Percentiles rank a stretch among this genome's conserved stretches.
phyloP scores from a whole-genome alignment of 2,113 vertebrate species.

The Falcunculus frontatus region DNA sequence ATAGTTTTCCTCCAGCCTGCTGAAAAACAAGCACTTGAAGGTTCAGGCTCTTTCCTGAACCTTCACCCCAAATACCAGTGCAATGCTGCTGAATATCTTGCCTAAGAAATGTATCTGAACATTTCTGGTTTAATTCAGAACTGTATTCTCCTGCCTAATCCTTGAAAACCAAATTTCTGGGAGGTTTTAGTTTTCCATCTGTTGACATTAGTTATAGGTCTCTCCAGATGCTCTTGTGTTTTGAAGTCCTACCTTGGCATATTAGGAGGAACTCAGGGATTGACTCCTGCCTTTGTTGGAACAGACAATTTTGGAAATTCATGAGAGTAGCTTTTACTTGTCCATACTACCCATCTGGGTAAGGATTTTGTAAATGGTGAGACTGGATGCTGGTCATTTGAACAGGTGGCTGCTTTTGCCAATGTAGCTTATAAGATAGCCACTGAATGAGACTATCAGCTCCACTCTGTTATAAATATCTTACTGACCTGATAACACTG shows the following conservation, averaged over 20 bases:
- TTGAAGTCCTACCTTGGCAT: not conserved
- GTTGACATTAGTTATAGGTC: not conserved
- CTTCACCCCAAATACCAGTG: not conserved
- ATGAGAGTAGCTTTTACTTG: not conserved
- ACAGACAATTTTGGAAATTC: not conserved
- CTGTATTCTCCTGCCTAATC: not conserved
- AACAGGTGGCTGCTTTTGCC: not conserved
- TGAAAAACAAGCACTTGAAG: not conserved
- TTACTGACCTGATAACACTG: not conserved
- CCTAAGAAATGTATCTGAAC: not conserved
- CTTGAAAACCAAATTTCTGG: not conserved
- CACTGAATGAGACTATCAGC: not conserved
- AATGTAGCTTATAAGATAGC: not conserved
- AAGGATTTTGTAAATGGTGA: not conserved
- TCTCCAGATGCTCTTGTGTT: not conserved
- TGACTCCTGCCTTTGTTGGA: not conserved
- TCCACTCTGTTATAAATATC: slow-evolving; percentile 28
- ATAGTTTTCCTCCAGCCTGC: not conserved
- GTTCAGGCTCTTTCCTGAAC: not conserved
- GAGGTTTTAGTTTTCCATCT: not conserved
- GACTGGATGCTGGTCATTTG: not conserved
- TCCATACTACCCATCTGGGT: not conserved
- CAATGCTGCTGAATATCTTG: not conserved
- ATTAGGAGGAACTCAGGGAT: not conserved
- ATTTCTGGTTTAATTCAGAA: not conserved